Evolutionary conservation across 1,140 invertebrate species (phyloP).

Genomic region (Holcopasites calliopsidis): DNA sequence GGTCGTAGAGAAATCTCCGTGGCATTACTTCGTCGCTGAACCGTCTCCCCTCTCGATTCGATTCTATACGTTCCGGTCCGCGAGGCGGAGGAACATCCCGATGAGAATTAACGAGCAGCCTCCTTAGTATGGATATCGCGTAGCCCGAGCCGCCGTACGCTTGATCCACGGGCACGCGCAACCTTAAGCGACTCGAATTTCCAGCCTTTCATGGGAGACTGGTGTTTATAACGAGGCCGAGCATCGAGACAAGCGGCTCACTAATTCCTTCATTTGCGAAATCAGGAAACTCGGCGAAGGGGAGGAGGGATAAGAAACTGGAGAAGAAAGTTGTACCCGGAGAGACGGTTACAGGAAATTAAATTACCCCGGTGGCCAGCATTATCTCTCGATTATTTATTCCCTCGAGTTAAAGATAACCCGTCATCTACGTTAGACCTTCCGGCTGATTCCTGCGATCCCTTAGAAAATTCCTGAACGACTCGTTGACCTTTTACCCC

Average conservation of each 20-base stretch:
- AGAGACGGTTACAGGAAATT: slow-evolving; percentile 13
- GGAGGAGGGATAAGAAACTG: not conserved
- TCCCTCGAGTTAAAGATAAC: slow-evolving; percentile 33
- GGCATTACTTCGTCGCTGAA: too few relatives aligned
- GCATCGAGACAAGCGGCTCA: not conserved
- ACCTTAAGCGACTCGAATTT: not conserved
- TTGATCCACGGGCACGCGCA: not conserved
- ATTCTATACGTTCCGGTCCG: too few relatives aligned
- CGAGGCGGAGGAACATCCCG: too few relatives aligned
- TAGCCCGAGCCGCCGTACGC: not conserved
- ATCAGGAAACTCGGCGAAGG: not conserved
- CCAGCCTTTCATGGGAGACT: not conserved
- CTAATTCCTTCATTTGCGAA: not conserved
- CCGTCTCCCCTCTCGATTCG: too few relatives aligned
- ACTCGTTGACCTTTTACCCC: too few relatives aligned
- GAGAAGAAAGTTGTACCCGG: not conserved
- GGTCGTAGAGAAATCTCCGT: too few relatives aligned
- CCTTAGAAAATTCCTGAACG: not conserved
- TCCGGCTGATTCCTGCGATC: too few relatives aligned
- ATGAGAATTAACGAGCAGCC: slow-evolving; percentile 12
- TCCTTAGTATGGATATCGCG: slow-evolving; percentile 1
- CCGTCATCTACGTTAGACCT: slow-evolving; percentile 17
- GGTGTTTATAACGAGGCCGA: not conserved
- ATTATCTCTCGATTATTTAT: slow-evolving; percentile 17
- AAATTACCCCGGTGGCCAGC: not conserved